phyloP scores from a whole-genome alignment of 1,140 invertebrate species.

The Cherax destructor region DNA sequence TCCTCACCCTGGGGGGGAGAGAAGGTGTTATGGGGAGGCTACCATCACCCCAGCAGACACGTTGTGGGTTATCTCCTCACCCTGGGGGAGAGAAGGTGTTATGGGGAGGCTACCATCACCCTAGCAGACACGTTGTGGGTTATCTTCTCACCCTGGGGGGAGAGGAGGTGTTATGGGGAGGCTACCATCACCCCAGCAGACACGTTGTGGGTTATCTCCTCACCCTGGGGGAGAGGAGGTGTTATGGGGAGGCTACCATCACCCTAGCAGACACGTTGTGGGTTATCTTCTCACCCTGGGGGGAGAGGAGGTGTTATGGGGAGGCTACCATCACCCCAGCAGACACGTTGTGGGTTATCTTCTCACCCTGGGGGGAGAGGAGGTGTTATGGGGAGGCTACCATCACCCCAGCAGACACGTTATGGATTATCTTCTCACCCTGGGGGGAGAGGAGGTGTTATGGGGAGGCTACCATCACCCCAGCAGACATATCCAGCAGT shows the following conservation, averaged over 20 bases:
- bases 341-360: slow-evolving; percentile 42
- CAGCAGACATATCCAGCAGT: slow-evolving; percentile 26
- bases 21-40: neutral
- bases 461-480: too few relatives aligned
- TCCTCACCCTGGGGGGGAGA: slow-evolving; percentile 35
- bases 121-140: slow-evolving; percentile 39
- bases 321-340: slow-evolving; percentile 25
- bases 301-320: too few relatives aligned
- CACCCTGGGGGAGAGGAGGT: slow-evolving; percentile 1
- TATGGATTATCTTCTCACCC: slow-evolving; percentile 47
- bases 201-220: slow-evolving; percentile 45
- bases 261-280: slow-evolving; percentile 45
- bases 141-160: slow-evolving; percentile 45
- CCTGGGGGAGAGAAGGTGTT: neutral
- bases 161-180: neutral
- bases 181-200: slow-evolving; percentile 21
- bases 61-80: slow-evolving; percentile 47
- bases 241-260: neutral
- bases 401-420: slow-evolving; percentile 38
- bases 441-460: too few relatives aligned
- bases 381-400: neutral
- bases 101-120: slow-evolving; percentile 2
- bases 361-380: slow-evolving; percentile 22
- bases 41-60: slow-evolving; percentile 35
- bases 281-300: slow-evolving; percentile 41